These are phyloP conservation scores for Drosophila lacteicornis DNA, from an alignment of 1,140 invertebrate species.

Conservation along the genomic window DNA sequence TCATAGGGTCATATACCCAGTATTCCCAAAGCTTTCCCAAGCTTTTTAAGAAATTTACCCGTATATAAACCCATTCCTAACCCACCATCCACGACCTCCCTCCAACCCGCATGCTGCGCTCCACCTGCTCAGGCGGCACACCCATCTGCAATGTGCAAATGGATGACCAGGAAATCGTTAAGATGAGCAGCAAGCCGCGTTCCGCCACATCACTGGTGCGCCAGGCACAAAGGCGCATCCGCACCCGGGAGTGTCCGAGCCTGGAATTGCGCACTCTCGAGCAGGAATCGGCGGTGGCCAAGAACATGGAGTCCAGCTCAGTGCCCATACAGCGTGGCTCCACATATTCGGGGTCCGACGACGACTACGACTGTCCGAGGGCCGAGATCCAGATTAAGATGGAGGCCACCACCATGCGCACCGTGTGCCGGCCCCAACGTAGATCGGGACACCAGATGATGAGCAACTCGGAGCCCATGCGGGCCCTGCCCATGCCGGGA, in stretches of 20 bases:
- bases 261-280: slow-evolving; percentile 25
- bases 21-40: too few species aligned
- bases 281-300: background rate
- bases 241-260: slow-evolving; percentile 46
- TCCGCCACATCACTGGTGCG: slow-evolving; percentile 57
- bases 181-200: slow-evolving; percentile 24
- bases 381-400: slow-evolving; percentile 59
- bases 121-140: slow-evolving; percentile 22
- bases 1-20: too few species aligned
- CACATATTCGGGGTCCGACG: slow-evolving; percentile 32
- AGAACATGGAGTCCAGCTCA: slow-evolving; percentile 1
- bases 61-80: slow-evolving; percentile 7
- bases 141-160: slow-evolving; percentile 37
- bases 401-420: slow-evolving; percentile 41
- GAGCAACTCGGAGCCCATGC: slow-evolving; percentile 19
- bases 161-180: slow-evolving; percentile 36
- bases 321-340: slow-evolving; percentile 7
- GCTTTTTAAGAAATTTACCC: background rate
- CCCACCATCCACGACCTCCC: slow-evolving; percentile 4
- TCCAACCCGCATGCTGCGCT: slow-evolving; percentile 23
- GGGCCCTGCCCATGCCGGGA: slow-evolving; percentile 46
- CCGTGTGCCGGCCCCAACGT: slow-evolving; percentile 41
- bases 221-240: slow-evolving; percentile 51
- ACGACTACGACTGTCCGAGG: slow-evolving; percentile 34
- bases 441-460: slow-evolving; percentile 2